Evolutionary conservation across 1,140 invertebrate genomes (phyloP), one percentile per base, ranked within the genome.

Genomic region (Anthonomus grandis): DNA sequence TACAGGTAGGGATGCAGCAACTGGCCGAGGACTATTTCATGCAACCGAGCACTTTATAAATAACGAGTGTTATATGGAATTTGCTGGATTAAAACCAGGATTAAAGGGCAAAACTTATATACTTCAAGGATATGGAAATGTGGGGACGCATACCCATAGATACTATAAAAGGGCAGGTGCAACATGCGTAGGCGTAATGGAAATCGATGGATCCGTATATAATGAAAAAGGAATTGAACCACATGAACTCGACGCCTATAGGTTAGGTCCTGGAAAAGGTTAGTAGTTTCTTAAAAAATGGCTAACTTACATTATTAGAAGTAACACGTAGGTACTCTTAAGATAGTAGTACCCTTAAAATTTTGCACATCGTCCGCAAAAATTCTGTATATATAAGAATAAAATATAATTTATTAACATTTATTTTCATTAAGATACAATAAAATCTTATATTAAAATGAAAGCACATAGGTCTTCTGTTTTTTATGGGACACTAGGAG

Each of bases 51-150:
- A 98, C 74, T 99, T 99, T 75, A 90, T 97, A 68, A 96, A 95
- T 70, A 94, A 98, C 73, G 90, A 92, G 17, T 90, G 89, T 67
- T 98, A 95, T 76, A 98, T 98, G 94, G 87, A 89, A 71, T 90
- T 93, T 85, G 89, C 98, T 73, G 96, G 90, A 78, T 86, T 90
- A 0, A 95, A 90, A n/a, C 92, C 95, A 49, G 97, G 97, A 15
- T 96, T 95, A 86, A 90, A 89, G 64, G 94, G 91, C 55, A 99
- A 99, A 76, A 87, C 93, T 0, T 97, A 97, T 75, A 98, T 99
- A 71, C 83, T 99, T 13, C 97, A 97, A 86, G 97, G 95, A 62
- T 95, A 97, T 75, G 96, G 96, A 85, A 99, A 99, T 78, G 97
- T 99, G n/a, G 97, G 97, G 67, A 79, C 98, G 18, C 97, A 99